phyloP scores from a whole-genome alignment of 2,113 vertebrate genomes.

The Mesembrinibis cayennensis region DNA sequence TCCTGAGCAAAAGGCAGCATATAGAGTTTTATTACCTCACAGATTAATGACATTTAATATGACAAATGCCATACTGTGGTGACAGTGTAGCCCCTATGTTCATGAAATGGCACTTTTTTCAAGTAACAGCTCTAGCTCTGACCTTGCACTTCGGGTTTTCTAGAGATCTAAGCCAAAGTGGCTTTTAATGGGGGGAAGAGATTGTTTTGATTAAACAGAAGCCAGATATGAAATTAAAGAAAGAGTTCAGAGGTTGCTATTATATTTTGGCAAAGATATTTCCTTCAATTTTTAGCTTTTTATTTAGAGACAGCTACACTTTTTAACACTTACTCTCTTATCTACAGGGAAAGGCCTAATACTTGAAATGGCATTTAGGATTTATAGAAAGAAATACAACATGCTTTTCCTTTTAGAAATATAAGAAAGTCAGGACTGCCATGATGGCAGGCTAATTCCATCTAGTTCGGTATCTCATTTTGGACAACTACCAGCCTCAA shows the following conservation, averaged over 20 bases:
- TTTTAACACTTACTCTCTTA: conserved; percentile 34
- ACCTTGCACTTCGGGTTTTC: conserved; percentile 7
- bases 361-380: neutral
- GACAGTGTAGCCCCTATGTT: neutral
- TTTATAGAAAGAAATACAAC: conserved; percentile 1
- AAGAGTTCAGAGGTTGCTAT: conserved; percentile 24
- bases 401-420: neutral
- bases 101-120: conserved; percentile 12
- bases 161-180: conserved; percentile 55
- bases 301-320: conserved; percentile 10
- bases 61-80: neutral
- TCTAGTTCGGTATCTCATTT: neutral
- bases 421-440: neutral
- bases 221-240: conserved; percentile 49
- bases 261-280: conserved; percentile 40
- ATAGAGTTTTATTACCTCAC: neutral
- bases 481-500: neutral
- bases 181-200: conserved; percentile 42
- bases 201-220: conserved; percentile 62
- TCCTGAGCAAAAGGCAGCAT: neutral
- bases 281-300: conserved; percentile 7
- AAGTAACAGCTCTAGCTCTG: neutral
- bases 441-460: neutral
- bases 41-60: conserved; percentile 38
- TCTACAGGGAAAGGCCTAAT: neutral